These are phyloP conservation scores for Glaucopsyche alexis DNA, from an alignment of 2,888 invertebrate species.

Conservation along the genomic window DNA sequence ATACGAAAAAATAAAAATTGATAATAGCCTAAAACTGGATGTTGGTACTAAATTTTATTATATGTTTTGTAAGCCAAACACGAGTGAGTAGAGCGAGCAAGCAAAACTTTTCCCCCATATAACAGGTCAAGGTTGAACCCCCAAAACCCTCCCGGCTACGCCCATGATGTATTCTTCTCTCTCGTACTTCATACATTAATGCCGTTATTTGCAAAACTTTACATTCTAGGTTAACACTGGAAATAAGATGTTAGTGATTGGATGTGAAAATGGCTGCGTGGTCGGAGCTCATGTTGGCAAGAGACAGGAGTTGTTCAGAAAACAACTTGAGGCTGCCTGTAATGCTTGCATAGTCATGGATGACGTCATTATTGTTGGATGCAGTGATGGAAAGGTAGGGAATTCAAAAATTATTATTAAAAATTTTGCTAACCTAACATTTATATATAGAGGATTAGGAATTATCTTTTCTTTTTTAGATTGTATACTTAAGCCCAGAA, in stretches of 20 bases:
- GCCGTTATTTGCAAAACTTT: slow-evolving; percentile 34
- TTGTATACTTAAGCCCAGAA: slow-evolving; percentile 55
- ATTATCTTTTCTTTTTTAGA: slow-evolving; percentile 49
- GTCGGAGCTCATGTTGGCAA: slow-evolving; percentile 78
- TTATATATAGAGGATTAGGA: neutral
- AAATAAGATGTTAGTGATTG: slow-evolving; percentile 81
- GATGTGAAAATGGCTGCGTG: slow-evolving; percentile 81
- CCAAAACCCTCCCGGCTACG: too few species aligned
- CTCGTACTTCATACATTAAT: neutral
- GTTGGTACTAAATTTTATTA: too few species aligned
- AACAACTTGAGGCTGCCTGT: slow-evolving; percentile 70
- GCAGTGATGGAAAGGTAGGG: slow-evolving; percentile 78
- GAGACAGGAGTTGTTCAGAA: slow-evolving; percentile 65
- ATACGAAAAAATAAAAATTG: too few species aligned
- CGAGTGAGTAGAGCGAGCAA: too few species aligned
- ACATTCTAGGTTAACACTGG: slow-evolving; percentile 79
- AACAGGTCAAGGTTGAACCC: too few species aligned
- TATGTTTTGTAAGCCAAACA: too few species aligned
- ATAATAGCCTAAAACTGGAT: too few species aligned
- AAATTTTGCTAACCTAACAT: neutral
- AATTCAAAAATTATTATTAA: neutral
- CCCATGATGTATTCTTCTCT: too few species aligned
- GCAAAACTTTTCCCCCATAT: too few species aligned
- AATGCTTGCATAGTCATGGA: slow-evolving; percentile 79
- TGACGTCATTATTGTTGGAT: slow-evolving; percentile 76